Evolutionary conservation across 2,113 vertebrate species (phyloP).

Genomic region (Gasterosteus aculeatus): DNA sequence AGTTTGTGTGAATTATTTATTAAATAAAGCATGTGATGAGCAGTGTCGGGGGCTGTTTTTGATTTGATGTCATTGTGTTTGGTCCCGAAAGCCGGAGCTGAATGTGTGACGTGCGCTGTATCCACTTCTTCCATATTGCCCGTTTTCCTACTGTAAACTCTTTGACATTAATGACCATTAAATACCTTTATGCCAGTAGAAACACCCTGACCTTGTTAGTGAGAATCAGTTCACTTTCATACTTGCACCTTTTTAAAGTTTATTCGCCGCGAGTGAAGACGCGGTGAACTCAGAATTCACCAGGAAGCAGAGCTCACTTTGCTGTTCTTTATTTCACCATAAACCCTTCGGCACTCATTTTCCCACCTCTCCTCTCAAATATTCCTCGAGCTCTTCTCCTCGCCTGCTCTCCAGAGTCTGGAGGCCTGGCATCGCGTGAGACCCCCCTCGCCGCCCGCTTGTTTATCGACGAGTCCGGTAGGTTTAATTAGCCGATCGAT

Average conservation of each 20-base stretch:
- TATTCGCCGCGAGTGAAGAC: neutral
- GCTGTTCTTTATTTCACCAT: neutral
- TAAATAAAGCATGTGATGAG: neutral
- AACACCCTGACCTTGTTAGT: neutral
- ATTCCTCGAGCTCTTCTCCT: conserved; percentile 6
- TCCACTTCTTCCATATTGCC: neutral
- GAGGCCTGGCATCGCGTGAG: conserved; percentile 38
- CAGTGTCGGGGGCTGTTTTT: neutral
- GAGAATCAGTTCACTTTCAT: neutral
- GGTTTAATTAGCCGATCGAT: conserved; percentile 79
- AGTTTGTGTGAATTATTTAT: neutral
- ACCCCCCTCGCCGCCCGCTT: conserved; percentile 43
- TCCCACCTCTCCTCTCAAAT: neutral
- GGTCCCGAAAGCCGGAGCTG: neutral
- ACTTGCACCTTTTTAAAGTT: neutral
- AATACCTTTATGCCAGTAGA: neutral
- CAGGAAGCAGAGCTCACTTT: neutral
- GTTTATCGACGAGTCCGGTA: conserved; percentile 76
- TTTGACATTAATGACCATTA: neutral
- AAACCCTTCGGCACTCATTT: neutral
- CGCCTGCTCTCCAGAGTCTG: conserved; percentile 34
- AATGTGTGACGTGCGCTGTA: neutral
- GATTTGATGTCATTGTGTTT: neutral
- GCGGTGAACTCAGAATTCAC: neutral
- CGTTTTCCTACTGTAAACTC: neutral